Conservation (phyloP, 2,888 invertebrate genomes). For the Synanthedon tipuliformis region DNA sequence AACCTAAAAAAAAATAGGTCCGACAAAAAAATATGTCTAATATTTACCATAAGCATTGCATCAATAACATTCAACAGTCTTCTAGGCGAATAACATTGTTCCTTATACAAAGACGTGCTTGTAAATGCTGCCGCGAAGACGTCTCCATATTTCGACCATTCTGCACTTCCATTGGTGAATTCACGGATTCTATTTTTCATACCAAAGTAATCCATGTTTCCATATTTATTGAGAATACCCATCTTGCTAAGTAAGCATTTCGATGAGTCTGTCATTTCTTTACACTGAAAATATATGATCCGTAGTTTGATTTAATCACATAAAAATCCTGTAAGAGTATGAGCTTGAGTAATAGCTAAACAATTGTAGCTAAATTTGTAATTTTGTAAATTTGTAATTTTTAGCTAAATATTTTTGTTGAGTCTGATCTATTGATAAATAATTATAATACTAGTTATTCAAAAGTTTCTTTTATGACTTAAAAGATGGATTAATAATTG, state of each 20-base stretch:
- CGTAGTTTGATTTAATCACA: too few species aligned
- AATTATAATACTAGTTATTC: too few species aligned
- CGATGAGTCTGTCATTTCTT: slow-evolving; percentile 30
- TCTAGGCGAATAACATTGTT: slow-evolving; percentile 43
- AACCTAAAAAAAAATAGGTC: too few species aligned
- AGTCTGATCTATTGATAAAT: too few species aligned
- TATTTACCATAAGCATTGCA: slow-evolving; percentile 46
- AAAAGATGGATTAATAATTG: too few species aligned
- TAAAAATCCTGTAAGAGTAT: too few species aligned
- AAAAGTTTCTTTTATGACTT: too few species aligned
- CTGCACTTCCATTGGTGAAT: slow-evolving; percentile 17
- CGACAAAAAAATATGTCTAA: not conserved
- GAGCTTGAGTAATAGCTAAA: too few species aligned
- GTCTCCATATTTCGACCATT: slow-evolving; percentile 22
- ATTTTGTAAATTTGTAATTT: too few species aligned
- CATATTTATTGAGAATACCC: slow-evolving; percentile 46
- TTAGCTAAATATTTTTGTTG: too few species aligned
- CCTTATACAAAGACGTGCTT: slow-evolving; percentile 30
- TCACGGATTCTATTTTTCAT: slow-evolving; percentile 41
- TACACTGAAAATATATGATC: slow-evolving; percentile 31
- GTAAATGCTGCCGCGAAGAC: slow-evolving; percentile 29
- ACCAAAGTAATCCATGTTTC: slow-evolving; percentile 50
- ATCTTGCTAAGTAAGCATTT: slow-evolving; percentile 42
- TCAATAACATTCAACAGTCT: slow-evolving; percentile 51
- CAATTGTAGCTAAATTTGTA: too few species aligned